Evolutionary conservation across 2,888 invertebrate genomes (phyloP), one percentile per base, ranked within the genome.

Genomic region (Watsonalla binaria): DNA sequence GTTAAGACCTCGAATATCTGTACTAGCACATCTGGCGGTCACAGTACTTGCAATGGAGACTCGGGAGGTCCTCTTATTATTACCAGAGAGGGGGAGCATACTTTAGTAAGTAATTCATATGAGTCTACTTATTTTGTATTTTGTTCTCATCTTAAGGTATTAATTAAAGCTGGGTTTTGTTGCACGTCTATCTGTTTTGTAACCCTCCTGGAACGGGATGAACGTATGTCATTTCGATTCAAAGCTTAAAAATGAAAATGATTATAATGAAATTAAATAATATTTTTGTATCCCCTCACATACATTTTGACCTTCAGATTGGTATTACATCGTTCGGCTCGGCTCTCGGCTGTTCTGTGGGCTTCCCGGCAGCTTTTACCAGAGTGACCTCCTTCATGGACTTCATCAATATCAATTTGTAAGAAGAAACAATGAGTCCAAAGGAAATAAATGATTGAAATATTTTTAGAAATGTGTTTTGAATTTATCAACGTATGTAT

Each of bases 51-150:
- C 65, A 45, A 46, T 0, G 82, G 83, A 6, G 82, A 83, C 58
- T 82, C 82, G 14, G 83, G 83, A 15, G 82, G 83, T 9, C 83
- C 83, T 2, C 72, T 83, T 5, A 63, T 68, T 9, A 54, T 68
- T 0, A 51, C 6, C 9, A 63, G 69, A 5, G 57, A 72, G 50
- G 62, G 62, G 39, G 52, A 48, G n/a, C 58, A 53, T 4, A 45
- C 75, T 7, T 54, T 82, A 70, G 78, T 79, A 66, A 56, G 60
- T 55, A 45, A 13, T n/a, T 42, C 37, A 33, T 5, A n/a, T n/a
- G 5, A 5, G 0, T 46, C 6, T 15, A 45, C n/a, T n/a, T n/a
- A n/a, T n/a, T n/a, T n/a, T 9, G 6, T 2, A 9, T 15, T n/a
- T 37, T 14, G 5, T 49, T 51, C 5, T 34, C 5, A 2, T 24